Evolutionary conservation across 1,140 invertebrate genomes (phyloP).

Genomic region (Wiebesia pumilae): DNA sequence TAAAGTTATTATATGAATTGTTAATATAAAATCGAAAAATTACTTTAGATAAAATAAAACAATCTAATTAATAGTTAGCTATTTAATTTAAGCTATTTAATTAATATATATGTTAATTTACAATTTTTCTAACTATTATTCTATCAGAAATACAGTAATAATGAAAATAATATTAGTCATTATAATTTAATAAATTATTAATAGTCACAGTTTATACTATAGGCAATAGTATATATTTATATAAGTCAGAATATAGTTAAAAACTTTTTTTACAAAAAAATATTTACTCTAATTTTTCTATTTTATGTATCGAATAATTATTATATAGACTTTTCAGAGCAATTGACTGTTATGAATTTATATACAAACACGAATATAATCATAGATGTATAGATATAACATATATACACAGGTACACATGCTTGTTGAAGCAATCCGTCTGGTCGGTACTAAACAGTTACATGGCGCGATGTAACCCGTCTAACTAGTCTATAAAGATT

Average conservation of each 20-base stretch:
- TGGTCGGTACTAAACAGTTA: conserved; percentile 31
- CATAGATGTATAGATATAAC: background rate
- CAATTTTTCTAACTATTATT: too few species aligned
- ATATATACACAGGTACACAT: too few species aligned
- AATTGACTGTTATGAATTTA: background rate
- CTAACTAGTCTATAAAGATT: background rate
- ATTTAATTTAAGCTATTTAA: too few species aligned
- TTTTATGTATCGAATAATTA: background rate
- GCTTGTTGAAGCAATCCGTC: background rate
- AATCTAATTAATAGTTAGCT: too few species aligned
- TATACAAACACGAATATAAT: background rate
- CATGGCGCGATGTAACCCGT: background rate
- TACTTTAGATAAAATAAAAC: too few species aligned
- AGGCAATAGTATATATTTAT: background rate
- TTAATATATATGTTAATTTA: too few species aligned
- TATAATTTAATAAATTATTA: too few species aligned
- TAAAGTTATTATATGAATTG: too few species aligned
- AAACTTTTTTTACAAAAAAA: background rate
- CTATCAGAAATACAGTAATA: too few species aligned
- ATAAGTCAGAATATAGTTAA: background rate
- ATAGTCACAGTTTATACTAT: too few species aligned
- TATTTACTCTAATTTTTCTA: background rate
- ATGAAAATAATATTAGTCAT: too few species aligned
- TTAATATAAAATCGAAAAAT: too few species aligned
- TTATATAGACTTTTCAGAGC: background rate